phyloP scores from a whole-genome alignment of 2,888 invertebrate genomes.

The Campopleginae sp. region DNA sequence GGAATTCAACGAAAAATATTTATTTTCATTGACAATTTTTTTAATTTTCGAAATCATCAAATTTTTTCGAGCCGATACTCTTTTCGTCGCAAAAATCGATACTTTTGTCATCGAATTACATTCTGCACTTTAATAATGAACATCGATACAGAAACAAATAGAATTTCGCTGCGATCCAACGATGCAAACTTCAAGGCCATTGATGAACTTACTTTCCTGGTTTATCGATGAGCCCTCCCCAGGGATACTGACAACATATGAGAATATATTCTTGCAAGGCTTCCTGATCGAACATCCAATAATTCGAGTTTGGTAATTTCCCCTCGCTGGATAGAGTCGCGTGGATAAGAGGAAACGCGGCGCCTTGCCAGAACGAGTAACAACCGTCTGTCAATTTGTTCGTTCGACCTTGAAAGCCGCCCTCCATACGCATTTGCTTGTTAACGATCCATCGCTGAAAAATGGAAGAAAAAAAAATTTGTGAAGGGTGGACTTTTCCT shows the following conservation, averaged over 20 bases:
- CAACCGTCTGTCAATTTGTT: slow-evolving; percentile 99
- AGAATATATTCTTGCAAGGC: slow-evolving; percentile 98
- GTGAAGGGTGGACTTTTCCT: too few species aligned
- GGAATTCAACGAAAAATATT: too few species aligned
- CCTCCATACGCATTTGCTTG: slow-evolving; percentile 97
- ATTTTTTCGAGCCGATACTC: too few species aligned
- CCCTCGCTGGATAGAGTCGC: slow-evolving; percentile 87
- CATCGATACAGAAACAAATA: too few species aligned
- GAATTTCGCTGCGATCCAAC: too few species aligned
- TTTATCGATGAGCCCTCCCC: slow-evolving; percentile 97
- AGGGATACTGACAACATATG: slow-evolving; percentile 94
- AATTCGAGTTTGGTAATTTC: slow-evolving; percentile 82
- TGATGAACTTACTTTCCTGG: slow-evolving; percentile 92
- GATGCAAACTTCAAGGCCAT: too few species aligned
- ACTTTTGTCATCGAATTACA: too few species aligned
- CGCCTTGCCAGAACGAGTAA: slow-evolving; percentile 99
- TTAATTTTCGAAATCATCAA: too few species aligned
- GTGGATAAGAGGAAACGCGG: slow-evolving; percentile 94
- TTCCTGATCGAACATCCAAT: slow-evolving; percentile 92
- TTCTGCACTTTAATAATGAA: too few species aligned
- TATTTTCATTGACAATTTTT: too few species aligned
- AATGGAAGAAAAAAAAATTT: neutral
- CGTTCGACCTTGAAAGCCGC: slow-evolving; percentile 98
- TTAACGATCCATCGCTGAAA: slow-evolving; percentile 93
- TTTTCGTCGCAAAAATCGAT: too few species aligned